Percentiles rank a stretch among this genome's conserved stretches.
phyloP scores from a whole-genome alignment of 2,888 invertebrate genomes.

The Penaeus monodon region DNA sequence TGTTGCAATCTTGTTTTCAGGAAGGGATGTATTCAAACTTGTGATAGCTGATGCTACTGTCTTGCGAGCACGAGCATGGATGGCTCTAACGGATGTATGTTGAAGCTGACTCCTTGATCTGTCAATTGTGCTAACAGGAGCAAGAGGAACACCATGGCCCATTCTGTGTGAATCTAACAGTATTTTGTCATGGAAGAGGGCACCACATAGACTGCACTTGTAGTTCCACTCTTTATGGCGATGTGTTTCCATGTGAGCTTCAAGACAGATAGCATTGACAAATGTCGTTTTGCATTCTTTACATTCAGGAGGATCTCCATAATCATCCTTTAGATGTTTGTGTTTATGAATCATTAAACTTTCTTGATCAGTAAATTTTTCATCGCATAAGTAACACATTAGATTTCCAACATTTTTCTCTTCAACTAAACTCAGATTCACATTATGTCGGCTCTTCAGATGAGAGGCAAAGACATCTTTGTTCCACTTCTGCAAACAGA shows the following conservation, averaged over 20 bases:
- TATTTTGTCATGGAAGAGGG: slow-evolving; percentile 58
- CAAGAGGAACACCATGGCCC: slow-evolving; percentile 57
- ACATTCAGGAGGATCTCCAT: slow-evolving; percentile 59
- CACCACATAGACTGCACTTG: slow-evolving; percentile 51
- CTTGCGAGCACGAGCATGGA: slow-evolving; percentile 23
- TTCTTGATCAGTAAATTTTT: slow-evolving; percentile 60
- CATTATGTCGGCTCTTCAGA: slow-evolving; percentile 58
- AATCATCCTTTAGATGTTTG: slow-evolving; percentile 58
- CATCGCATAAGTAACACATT: slow-evolving; percentile 58
- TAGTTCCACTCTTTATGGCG: slow-evolving; percentile 57
- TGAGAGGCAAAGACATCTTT: slow-evolving; percentile 55
- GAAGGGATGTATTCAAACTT: slow-evolving; percentile 4
- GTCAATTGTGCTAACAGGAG: slow-evolving; percentile 49
- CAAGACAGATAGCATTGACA: slow-evolving; percentile 63
- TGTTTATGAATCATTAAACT: slow-evolving; percentile 61
- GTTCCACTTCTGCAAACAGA: slow-evolving; percentile 60
- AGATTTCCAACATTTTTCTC: slow-evolving; percentile 45
- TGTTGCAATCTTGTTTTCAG: slow-evolving; percentile 10
- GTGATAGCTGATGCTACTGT: slow-evolving; percentile 25
- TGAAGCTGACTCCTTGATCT: slow-evolving; percentile 49
- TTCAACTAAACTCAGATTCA: slow-evolving; percentile 59
- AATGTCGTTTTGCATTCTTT: slow-evolving; percentile 60
- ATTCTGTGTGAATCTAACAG: slow-evolving; percentile 60
- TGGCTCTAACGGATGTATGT: slow-evolving; percentile 39
- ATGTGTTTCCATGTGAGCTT: slow-evolving; percentile 65